A percentile compares a stretch with the other conserved stretches of the same genome.
Conservation (phyloP, 2,797 vertebrate species). For the Zalophus californianus region DNA sequence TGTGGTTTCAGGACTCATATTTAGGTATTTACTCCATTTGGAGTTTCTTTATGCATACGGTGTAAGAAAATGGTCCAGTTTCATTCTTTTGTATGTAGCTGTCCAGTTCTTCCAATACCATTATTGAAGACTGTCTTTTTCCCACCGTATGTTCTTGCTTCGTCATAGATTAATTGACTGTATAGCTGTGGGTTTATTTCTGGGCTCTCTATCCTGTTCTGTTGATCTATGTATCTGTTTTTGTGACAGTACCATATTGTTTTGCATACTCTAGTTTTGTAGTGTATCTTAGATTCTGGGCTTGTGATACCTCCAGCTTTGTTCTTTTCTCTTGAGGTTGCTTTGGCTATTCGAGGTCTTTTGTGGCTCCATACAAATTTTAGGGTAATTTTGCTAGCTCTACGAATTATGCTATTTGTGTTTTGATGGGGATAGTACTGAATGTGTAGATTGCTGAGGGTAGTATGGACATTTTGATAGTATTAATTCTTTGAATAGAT, state of each 20-base stretch:
- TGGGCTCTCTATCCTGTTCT: neutral
- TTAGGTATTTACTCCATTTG: neutral
- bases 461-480: neutral
- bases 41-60: neutral
- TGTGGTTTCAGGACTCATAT: neutral
- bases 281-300: neutral
- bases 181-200: neutral
- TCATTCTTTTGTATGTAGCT: neutral
- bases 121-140: neutral
- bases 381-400: neutral
- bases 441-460: neutral
- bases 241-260: neutral
- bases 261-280: neutral
- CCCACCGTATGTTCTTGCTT: neutral
- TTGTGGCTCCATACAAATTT: neutral
- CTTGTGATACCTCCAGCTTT: neutral
- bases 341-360: neutral
- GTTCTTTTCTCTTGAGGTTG: neutral
- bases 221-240: neutral
- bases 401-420: neutral
- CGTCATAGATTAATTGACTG: neutral
- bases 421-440: neutral
- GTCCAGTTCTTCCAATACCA: neutral
- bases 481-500: neutral
- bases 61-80: neutral